These are phyloP conservation scores for Chaenodraco wilsoni DNA, from an alignment of 2,797 vertebrate species.

Conservation along the genomic window DNA sequence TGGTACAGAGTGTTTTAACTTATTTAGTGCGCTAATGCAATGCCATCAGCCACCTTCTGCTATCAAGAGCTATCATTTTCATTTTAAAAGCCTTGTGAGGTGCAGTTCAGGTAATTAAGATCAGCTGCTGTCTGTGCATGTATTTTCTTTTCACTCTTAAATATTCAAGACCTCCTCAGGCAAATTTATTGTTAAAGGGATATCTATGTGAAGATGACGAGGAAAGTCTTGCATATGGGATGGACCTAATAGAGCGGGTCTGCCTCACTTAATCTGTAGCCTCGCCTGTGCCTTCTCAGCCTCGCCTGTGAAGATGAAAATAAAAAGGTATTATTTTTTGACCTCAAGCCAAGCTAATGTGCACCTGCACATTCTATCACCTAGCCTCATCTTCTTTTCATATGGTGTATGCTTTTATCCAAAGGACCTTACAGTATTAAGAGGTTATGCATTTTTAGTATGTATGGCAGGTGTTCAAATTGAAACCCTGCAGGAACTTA, in stretches of 20 bases:
- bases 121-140: slow-evolving; percentile 7
- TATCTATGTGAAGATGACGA: slow-evolving; percentile 26
- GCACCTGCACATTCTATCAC: slow-evolving; percentile 23
- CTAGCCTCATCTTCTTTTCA: slow-evolving; percentile 46
- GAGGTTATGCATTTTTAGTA: slow-evolving; percentile 8
- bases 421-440: slow-evolving; percentile 1
- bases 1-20: slow-evolving; percentile 16
- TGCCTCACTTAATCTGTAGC: slow-evolving; percentile 37
- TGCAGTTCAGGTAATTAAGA: slow-evolving; percentile 35
- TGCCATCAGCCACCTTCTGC: slow-evolving; percentile 9
- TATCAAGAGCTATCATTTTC: slow-evolving; percentile 17
- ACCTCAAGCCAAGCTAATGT: slow-evolving; percentile 43
- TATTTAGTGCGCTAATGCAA: slow-evolving; percentile 9
- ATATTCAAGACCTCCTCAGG: slow-evolving; percentile 35
- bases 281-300: slow-evolving; percentile 48
- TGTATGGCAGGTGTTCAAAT: slow-evolving; percentile 7
- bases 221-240: slow-evolving; percentile 11
- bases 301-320: slow-evolving; percentile 47
- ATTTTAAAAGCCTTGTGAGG: slow-evolving; percentile 19
- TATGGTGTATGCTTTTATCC: slow-evolving; percentile 26
- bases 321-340: slow-evolving; percentile 59
- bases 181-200: slow-evolving; percentile 16
- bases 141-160: slow-evolving; percentile 5
- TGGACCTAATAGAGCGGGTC: slow-evolving; percentile 11
- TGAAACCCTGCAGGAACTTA: slow-evolving; percentile 14